Evolutionary conservation across 2,797 vertebrate genomes (phyloP), one percentile per base, ranked within the genome.

Genomic region (Trachurus trachurus): DNA sequence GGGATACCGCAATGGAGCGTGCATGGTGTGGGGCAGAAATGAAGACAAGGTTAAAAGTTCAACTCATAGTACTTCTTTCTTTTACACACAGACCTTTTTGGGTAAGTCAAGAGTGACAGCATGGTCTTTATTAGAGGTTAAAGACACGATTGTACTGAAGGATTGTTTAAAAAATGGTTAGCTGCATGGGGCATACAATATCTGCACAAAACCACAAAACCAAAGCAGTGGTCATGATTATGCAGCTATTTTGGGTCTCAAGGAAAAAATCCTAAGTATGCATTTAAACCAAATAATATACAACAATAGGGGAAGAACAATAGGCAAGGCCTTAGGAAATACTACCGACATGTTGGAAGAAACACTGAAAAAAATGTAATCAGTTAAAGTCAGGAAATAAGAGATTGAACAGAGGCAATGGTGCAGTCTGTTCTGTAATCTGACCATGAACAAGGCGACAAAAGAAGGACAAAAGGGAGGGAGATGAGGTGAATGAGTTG

Each of bases 391-490:
- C 39, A 72, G 29, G 29, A 65, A 52, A 62, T 26, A 58, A 65
- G 13, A 26, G 29, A 74, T 13, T 66, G 69, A 78, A 69, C 26
- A 29, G 61, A 31, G 39, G 54, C 52, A 31, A 44, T 72, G 57
- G 34, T 62, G 61, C 21, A 56, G 49, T 10, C 53, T 31, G 66
- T 59, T 57, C 61, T 79, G 82, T 84, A 75, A 84, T 78, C 44
- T 84, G 82, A 90, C 78, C 78, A 62, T 71, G 76, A 87, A 73
- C 40, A 37, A 71, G 65, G 72, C 12, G 26, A 69, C 50, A 71
- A 37, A 37, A 37, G 74, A 34, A 68, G 52, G 82, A 86, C 66
- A 83, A 86, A 83, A 54, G 44, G 74, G 22, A 47, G 21, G 9
- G 62, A 40, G 37, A 54, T 49, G 50, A 68, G 57, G 71, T 57